These are phyloP conservation scores for Phrynosoma platyrhinos DNA, from an alignment of 2,113 vertebrate species.

Conservation along the genomic window DNA sequence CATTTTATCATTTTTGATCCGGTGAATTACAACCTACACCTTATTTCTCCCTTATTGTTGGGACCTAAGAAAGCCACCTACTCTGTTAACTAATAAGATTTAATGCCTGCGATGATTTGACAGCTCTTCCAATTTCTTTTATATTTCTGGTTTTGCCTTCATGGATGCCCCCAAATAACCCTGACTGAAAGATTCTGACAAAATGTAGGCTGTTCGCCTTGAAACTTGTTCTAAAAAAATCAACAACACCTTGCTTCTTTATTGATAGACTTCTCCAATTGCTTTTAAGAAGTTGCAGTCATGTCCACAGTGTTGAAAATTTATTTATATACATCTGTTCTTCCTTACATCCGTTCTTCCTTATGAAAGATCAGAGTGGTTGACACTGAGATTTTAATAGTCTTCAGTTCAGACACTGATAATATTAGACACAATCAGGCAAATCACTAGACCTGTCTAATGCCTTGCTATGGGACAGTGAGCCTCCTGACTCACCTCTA, in stretches of 20 bases:
- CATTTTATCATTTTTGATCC: constrained; percentile 46
- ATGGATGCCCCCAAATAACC: constrained; percentile 46
- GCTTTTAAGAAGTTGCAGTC: neutral
- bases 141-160: constrained; percentile 47
- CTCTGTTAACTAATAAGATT: constrained; percentile 32
- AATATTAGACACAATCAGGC: neutral
- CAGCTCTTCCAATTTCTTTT: constrained; percentile 36
- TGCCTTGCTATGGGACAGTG: neutral
- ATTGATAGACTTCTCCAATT: neutral
- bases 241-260: neutral
- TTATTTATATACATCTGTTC: neutral
- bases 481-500: neutral
- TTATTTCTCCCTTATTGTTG: constrained; percentile 47
- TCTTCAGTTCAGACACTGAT: neutral
- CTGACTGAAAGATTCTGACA: constrained; percentile 53
- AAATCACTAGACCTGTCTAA: neutral
- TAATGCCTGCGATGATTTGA: constrained; percentile 28
- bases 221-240: neutral
- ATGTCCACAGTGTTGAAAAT: neutral
- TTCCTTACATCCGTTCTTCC: neutral
- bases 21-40: constrained; percentile 30
- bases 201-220: neutral
- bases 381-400: neutral
- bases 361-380: neutral
- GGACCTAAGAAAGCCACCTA: constrained; percentile 37